Evolutionary conservation across 53 echinoderm and acorn worm species (phyloP).

Genomic region (Zoroaster sp.): DNA sequence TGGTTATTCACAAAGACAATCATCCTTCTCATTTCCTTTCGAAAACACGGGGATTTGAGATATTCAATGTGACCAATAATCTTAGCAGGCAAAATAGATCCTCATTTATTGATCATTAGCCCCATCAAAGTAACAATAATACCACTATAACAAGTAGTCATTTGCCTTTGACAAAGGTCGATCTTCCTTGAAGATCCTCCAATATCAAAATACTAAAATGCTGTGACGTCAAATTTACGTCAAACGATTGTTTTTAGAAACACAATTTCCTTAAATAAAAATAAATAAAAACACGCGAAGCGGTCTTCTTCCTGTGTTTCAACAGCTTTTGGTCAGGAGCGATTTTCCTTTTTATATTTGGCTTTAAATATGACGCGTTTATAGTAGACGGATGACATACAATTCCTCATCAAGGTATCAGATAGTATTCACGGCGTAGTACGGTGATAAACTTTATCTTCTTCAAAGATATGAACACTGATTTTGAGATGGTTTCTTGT

Average conservation of each 20-base stretch:
- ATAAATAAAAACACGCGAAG: background rate
- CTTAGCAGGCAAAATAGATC: too few relatives aligned
- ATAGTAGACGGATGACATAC: background rate
- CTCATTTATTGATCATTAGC: too few relatives aligned
- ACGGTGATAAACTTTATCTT: background rate
- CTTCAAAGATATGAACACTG: background rate
- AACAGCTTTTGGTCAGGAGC: background rate
- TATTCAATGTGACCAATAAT: too few relatives aligned
- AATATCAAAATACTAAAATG: background rate
- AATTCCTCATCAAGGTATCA: background rate
- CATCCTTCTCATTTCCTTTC: too few relatives aligned
- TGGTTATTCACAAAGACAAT: too few relatives aligned
- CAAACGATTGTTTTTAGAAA: background rate
- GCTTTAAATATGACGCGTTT: background rate
- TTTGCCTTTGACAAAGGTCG: too few relatives aligned
- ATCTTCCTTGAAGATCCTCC: too few relatives aligned
- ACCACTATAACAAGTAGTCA: too few relatives aligned
- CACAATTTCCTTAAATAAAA: background rate
- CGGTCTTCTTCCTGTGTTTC: background rate
- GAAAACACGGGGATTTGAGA: too few relatives aligned
- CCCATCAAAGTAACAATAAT: too few relatives aligned
- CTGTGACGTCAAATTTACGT: constrained; percentile 12
- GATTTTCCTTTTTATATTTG: background rate
- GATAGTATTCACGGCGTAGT: background rate
- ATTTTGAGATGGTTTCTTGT: background rate